Evolutionary conservation across 2,888 invertebrate species (phyloP).

Genomic region (Sarcophaga variegata): DNA sequence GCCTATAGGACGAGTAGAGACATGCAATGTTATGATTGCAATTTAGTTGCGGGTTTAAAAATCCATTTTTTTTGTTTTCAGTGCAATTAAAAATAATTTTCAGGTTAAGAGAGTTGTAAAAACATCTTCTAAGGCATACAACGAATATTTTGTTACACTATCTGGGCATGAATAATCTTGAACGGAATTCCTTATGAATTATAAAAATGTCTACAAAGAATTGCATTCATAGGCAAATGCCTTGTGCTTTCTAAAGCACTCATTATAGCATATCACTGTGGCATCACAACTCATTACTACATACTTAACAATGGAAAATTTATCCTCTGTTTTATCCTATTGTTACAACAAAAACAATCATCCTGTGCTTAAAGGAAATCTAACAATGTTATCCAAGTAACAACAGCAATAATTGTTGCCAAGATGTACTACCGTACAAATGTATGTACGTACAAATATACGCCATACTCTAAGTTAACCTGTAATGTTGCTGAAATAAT

Average conservation of each 20-base stretch:
- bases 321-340: neutral
- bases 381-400: neutral
- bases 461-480: neutral
- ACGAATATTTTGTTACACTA: no score
- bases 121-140: no score
- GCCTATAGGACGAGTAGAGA: no score
- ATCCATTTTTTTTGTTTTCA: no score
- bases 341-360: neutral
- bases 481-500: constrained; percentile 35
- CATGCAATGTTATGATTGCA: no score
- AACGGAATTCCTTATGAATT: no score
- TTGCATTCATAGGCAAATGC: neutral
- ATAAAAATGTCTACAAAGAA: no score
- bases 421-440: neutral
- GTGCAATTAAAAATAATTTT: no score
- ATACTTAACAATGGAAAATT: neutral
- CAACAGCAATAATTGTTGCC: neutral
- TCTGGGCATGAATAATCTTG: no score
- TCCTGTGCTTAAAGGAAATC: constrained; percentile 19
- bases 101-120: no score
- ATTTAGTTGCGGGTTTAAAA: no score
- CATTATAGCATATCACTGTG: neutral
- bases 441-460: neutral
- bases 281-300: neutral
- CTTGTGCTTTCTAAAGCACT: neutral